A percentile compares a stretch with the other conserved stretches of the same genome.
These are phyloP conservation scores for Platyura marginata DNA, from an alignment of 1,140 invertebrate species.

Conservation along the genomic window DNA sequence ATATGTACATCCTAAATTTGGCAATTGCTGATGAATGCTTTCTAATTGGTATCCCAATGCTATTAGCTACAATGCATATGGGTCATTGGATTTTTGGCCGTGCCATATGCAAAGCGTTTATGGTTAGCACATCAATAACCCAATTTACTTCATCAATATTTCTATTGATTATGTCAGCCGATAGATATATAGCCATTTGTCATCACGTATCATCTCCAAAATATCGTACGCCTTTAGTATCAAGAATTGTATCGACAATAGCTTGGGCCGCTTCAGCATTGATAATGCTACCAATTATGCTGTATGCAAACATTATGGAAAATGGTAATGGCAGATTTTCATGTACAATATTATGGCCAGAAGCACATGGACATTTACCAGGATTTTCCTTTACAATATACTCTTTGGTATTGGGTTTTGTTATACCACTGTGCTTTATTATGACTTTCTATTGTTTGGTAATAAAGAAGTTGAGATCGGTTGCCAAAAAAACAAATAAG, in stretches of 20 bases:
- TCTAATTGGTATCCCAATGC: constrained; percentile 80
- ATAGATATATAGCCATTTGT: constrained; percentile 91
- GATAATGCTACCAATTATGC: constrained; percentile 81
- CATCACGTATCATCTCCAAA: constrained; percentile 80
- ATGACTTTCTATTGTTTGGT: constrained; percentile 93
- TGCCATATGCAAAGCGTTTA: constrained; percentile 82
- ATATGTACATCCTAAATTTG: constrained; percentile 91
- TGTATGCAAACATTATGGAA: constrained; percentile 63
- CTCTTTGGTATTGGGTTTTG: constrained; percentile 82
- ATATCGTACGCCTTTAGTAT: constrained; percentile 70
- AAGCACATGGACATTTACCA: constrained; percentile 28
- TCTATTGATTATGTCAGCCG: constrained; percentile 87
- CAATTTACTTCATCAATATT: constrained; percentile 91
- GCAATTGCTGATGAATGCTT: constrained; percentile 94
- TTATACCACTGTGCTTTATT: constrained; percentile 78
- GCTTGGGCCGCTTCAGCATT: constrained; percentile 72
- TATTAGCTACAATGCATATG: constrained; percentile 70
- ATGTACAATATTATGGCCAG: constrained; percentile 73
- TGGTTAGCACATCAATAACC: constrained; percentile 87
- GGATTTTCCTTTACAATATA: constrained; percentile 69
- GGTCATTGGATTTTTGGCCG: constrained; percentile 80
- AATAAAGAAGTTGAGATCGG: constrained; percentile 71
- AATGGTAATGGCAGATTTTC: constrained; percentile 31
- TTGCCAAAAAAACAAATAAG: constrained; percentile 61
- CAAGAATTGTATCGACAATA: constrained; percentile 60